phyloP scores from a whole-genome alignment of 2,113 vertebrate genomes.

The Epinephelus moara region DNA sequence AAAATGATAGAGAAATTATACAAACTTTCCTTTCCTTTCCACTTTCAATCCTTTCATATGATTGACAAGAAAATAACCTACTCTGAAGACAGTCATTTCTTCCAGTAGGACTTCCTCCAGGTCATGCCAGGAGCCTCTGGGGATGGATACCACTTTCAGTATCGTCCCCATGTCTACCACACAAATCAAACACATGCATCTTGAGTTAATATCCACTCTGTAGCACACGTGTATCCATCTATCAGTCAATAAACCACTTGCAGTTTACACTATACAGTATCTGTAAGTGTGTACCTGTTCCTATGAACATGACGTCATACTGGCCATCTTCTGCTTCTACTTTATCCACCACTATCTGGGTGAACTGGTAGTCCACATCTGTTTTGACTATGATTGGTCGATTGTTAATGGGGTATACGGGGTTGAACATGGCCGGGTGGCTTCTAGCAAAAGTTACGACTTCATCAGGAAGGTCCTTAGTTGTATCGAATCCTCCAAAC shows the following conservation, averaged over 20 bases:
- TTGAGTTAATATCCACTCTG: background rate
- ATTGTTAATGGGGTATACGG: slow-evolving; percentile 93
- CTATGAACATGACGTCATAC: slow-evolving; percentile 99
- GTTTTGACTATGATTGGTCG: slow-evolving; percentile 96
- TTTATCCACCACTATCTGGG: slow-evolving; percentile 96
- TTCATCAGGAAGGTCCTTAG: slow-evolving; percentile 97
- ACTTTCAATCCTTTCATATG: background rate
- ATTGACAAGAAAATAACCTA: slow-evolving; percentile 75
- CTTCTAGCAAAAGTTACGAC: slow-evolving; percentile 97
- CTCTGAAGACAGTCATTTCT: slow-evolving; percentile 97
- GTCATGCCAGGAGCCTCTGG: slow-evolving; percentile 97
- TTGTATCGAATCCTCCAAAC: slow-evolving; percentile 97
- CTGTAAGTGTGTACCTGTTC: slow-evolving; percentile 85
- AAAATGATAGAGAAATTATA: background rate
- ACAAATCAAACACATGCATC: slow-evolving; percentile 1
- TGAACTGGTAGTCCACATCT: slow-evolving; percentile 97
- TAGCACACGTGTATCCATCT: background rate
- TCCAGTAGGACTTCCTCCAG: slow-evolving; percentile 98
- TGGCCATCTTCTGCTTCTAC: slow-evolving; percentile 98
- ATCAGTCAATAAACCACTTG: background rate
- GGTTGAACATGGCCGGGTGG: slow-evolving; percentile 98
- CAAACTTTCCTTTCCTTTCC: background rate
- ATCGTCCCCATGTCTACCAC: slow-evolving; percentile 92
- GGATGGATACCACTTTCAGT: slow-evolving; percentile 97
- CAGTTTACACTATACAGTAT: background rate